Base-by-base conservation (phyloP, 2,797 vertebrate genomes). In the Pipistrellus nathusii region DNA sequence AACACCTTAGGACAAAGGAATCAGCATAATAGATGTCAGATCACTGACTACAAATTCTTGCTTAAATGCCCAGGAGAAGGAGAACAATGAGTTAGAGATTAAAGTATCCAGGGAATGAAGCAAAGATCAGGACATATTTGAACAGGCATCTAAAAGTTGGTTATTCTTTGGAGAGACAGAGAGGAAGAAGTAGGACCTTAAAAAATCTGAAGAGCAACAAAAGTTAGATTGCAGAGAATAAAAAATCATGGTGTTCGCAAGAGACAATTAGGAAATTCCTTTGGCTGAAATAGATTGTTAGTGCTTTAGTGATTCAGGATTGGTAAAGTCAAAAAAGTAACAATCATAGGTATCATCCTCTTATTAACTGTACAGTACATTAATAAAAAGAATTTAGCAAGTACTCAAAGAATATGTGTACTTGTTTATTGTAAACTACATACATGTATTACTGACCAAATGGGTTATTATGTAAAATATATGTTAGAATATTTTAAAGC, bases 151-250 rank as follows among this genome's bases (percentile, higher is more conserved):
- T 59, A 8, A 64, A 80, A 75, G 8, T 23, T 8, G 6, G 23
- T 59, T 62, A 30, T 38, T 14, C 0, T 78, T 85, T 41, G 30
- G 14, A 69, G 20, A 91, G 46, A 66, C 23, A 82, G 44, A 81
- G 55, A 57, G 8, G 9, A 77, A 93, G 62, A 27, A 11, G 0
- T 14, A 8, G 30, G n/a, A 55, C 4, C 53, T 92, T 85, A 44
- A 85, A 51, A 90, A 69, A 62, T 23, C 55, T 62, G 15, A 92
- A 73, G 17, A 94, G 12, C 8, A 59, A 75, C 59, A 62, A 41
- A 57, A 44, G 6, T 15, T 25, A 32, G 18, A 5, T 2, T 62
- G 20, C 27, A 80, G 30, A 38, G n/a, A 17, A 10, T 21, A 1
- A 38, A 59, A 59, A 71, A 35, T 27, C 30, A 64, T 3, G 12